These are phyloP conservation scores for Nannobrachium achirus DNA, from an alignment of 2,113 vertebrate species.

Conservation along the genomic window DNA sequence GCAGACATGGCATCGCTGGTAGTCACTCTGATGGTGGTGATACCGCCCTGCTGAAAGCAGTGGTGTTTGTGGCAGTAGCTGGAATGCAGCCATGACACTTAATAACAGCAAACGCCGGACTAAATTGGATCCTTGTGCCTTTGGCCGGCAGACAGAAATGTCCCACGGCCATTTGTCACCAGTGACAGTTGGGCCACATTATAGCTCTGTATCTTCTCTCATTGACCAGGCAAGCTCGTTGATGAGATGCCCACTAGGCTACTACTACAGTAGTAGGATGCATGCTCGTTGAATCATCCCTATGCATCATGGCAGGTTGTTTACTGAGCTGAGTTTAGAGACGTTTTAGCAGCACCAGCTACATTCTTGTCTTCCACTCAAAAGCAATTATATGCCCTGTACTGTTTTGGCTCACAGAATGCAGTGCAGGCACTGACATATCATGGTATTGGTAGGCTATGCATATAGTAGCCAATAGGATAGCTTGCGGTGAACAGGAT, in stretches of 20 bases:
- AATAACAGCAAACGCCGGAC: constrained; percentile 9
- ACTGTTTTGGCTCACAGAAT: too few relatives aligned
- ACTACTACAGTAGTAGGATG: not conserved
- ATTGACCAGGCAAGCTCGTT: constrained; percentile 11
- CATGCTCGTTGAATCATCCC: constrained; percentile 14
- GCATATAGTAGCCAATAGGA: too few relatives aligned
- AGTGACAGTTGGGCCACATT: constrained; percentile 23
- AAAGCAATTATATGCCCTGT: not conserved
- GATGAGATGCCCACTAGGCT: constrained; percentile 8
- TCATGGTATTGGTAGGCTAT: too few relatives aligned
- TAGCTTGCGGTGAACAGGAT: too few relatives aligned
- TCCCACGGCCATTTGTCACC: constrained; percentile 27
- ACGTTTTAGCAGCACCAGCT: not conserved
- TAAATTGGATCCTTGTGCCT: constrained; percentile 14
- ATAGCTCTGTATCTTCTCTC: not conserved
- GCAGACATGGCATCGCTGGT: too few relatives aligned
- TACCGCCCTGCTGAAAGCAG: constrained; percentile 39
- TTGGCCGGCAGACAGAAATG: not conserved
- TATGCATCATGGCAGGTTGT: constrained; percentile 34
- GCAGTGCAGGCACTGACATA: too few relatives aligned
- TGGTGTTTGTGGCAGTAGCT: not conserved
- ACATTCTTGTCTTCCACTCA: not conserved
- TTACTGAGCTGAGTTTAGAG: constrained; percentile 3
- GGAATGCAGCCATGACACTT: constrained; percentile 24
- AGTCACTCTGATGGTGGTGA: constrained; percentile 22